These are phyloP conservation scores for Lichenostomus cassidix DNA, from an alignment of 2,113 vertebrate genomes.

Conservation along the genomic window DNA sequence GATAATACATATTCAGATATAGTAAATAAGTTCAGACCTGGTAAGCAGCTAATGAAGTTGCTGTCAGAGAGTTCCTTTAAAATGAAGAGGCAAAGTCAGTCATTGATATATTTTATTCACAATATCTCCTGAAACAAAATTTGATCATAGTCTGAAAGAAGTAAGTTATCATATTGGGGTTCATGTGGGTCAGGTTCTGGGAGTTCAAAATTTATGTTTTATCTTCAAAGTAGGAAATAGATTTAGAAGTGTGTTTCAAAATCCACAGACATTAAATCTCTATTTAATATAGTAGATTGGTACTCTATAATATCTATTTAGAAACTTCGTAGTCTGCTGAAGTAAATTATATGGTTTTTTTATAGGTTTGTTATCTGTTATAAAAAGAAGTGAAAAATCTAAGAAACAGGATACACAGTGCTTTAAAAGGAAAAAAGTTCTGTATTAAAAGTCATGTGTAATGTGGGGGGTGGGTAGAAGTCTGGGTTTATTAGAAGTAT, in stretches of 20 bases:
- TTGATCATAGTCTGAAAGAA: background rate
- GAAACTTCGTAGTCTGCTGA: background rate
- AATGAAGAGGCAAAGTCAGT: background rate
- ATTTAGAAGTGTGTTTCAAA: background rate
- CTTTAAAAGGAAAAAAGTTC: background rate
- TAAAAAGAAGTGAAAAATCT: background rate
- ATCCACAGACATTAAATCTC: background rate
- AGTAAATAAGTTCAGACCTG: background rate
- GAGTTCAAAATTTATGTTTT: background rate
- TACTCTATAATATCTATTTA: background rate
- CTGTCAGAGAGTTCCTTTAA: background rate
- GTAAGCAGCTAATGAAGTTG: background rate
- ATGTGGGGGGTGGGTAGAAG: background rate
- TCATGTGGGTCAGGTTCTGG: background rate
- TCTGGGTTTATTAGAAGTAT: background rate
- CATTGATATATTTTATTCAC: background rate
- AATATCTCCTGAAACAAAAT: background rate
- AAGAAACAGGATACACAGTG: background rate
- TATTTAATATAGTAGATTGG: background rate
- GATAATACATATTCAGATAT: background rate
- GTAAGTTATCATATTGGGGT: accelerated
- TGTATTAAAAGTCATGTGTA: background rate
- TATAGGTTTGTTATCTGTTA: background rate
- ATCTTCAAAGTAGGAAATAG: background rate
- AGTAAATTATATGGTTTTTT: background rate